Evolutionary conservation across 1,140 invertebrate genomes (phyloP).

Genomic region (Trypoxylus dichotomus): DNA sequence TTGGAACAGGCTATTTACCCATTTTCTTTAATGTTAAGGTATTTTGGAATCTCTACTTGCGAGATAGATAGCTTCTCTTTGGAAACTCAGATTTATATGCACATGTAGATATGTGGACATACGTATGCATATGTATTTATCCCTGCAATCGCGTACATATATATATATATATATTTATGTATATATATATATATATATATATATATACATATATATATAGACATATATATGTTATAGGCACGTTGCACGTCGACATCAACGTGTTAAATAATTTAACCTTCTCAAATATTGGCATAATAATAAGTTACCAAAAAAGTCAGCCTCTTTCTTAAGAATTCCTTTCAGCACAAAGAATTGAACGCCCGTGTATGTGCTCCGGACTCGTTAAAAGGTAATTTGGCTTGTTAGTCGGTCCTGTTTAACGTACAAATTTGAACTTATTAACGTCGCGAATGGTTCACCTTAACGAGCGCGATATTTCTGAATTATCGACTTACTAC

Average conservation of each 20-base stretch:
- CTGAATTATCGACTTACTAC: neutral
- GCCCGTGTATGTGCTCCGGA: neutral
- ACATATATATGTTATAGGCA: too few species aligned
- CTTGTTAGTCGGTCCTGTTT: neutral
- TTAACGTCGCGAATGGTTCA: neutral
- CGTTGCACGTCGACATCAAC: neutral
- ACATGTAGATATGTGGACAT: too few species aligned
- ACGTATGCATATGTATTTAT: too few species aligned
- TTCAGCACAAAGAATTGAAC: neutral
- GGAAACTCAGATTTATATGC: too few species aligned
- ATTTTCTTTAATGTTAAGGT: too few species aligned
- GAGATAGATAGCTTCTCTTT: too few species aligned
- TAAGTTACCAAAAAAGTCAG: neutral
- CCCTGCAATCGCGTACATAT: too few species aligned
- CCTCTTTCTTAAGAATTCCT: neutral
- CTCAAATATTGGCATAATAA: slow-evolving; percentile 13
- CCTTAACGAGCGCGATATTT: neutral
- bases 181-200: too few species aligned
- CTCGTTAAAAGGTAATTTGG: neutral
- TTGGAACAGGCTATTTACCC: too few species aligned
- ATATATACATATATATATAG: too few species aligned
- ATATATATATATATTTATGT: too few species aligned
- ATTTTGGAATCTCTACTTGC: too few species aligned
- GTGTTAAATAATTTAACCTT: slow-evolving; percentile 19
- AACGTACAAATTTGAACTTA: slow-evolving; percentile 11